Evolutionary conservation across 2,797 vertebrate genomes (phyloP).

Genomic region (Sebastiscus albofasciatus): DNA sequence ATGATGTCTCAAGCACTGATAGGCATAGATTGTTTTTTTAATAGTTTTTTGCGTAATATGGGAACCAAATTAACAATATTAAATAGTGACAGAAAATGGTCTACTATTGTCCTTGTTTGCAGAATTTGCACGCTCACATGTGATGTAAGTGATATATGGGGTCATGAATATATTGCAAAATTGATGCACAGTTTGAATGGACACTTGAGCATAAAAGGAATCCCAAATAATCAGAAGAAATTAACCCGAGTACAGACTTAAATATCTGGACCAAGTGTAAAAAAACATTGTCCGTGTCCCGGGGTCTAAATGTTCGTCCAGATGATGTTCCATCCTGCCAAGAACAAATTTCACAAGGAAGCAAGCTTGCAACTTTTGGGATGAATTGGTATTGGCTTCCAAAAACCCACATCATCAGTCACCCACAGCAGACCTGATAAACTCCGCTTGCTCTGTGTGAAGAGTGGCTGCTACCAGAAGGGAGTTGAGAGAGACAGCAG

Average conservation of each 20-base stretch:
- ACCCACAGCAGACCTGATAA: constrained; percentile 56
- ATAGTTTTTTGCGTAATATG: neutral
- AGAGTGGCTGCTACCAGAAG: constrained; percentile 55
- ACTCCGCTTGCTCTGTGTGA: constrained; percentile 39
- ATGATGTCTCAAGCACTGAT: neutral
- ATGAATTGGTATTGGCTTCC: constrained; percentile 56
- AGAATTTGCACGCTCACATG: neutral
- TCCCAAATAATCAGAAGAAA: neutral
- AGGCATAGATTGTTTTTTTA: neutral
- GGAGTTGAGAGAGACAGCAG: constrained; percentile 39
- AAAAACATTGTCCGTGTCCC: neutral
- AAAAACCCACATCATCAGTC: constrained; percentile 66
- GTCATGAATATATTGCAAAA: neutral
- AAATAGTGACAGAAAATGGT: neutral
- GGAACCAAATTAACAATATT: constrained; percentile 5
- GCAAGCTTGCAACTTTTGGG: constrained; percentile 58
- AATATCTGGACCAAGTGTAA: neutral
- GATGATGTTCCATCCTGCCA: constrained; percentile 52
- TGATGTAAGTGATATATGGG: neutral
- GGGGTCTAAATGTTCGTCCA: constrained; percentile 27
- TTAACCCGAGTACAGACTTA: neutral
- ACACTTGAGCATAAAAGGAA: neutral
- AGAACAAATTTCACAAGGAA: constrained; percentile 48
- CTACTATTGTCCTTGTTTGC: neutral
- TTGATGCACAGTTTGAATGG: neutral